These are phyloP conservation scores for Dipodomys ordii DNA, from an alignment of 2,113 vertebrate species.

Conservation along the genomic window DNA sequence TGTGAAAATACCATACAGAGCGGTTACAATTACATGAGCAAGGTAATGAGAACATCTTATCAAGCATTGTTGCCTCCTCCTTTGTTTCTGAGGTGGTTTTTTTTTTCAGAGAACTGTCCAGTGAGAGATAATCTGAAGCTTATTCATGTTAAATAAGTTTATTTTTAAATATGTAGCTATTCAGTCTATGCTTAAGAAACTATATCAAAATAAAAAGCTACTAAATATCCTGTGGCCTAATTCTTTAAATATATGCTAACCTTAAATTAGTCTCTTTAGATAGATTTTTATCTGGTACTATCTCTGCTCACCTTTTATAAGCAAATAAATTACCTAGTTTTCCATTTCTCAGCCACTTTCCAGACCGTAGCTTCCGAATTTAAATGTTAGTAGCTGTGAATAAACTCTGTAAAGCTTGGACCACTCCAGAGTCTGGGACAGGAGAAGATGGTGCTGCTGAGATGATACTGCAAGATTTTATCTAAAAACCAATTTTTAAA, in stretches of 20 bases:
- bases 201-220: slow-evolving; percentile 17
- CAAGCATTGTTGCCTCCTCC: too few relatives aligned
- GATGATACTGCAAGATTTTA: background rate
- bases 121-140: slow-evolving; percentile 25
- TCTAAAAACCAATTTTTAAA: too few relatives aligned
- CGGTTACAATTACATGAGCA: too few relatives aligned
- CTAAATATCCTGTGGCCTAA: background rate
- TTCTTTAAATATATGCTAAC: slow-evolving; percentile 21
- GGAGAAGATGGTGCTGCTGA: background rate
- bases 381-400: background rate
- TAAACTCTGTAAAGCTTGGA: slow-evolving; percentile 43
- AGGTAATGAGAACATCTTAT: too few relatives aligned
- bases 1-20: too few relatives aligned
- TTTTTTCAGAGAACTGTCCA: background rate
- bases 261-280: slow-evolving; percentile 14
- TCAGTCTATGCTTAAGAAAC: background rate
- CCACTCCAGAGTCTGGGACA: background rate
- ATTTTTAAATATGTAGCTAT: slow-evolving; percentile 14
- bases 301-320: slow-evolving; percentile 49
- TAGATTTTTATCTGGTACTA: background rate
- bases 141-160: slow-evolving; percentile 38
- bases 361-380: background rate
- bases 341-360: slow-evolving; percentile 50
- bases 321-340: background rate
- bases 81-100: too few relatives aligned